These are phyloP conservation scores for Drosophila nannoptera DNA, from an alignment of 1,140 invertebrate genomes.

Conservation along the genomic window DNA sequence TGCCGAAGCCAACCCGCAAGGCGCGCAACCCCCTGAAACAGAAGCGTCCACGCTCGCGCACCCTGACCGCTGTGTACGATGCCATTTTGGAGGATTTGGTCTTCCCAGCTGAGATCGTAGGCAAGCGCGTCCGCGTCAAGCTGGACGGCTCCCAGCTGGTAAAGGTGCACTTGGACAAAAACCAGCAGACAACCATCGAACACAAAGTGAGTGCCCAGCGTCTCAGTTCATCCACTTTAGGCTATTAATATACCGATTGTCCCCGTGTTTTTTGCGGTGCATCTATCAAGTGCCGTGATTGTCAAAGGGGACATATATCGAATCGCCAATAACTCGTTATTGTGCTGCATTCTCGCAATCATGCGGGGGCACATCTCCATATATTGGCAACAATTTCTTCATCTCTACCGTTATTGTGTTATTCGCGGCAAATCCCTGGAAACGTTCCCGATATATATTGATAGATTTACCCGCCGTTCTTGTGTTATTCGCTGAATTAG, in stretches of 20 bases:
- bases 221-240: not conserved
- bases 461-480: slow-evolving; percentile 28
- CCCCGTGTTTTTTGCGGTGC: slow-evolving; percentile 70
- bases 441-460: not conserved
- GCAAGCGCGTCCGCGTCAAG: slow-evolving; percentile 97
- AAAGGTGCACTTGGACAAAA: slow-evolving; percentile 99
- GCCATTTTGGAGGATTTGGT: slow-evolving; percentile 98
- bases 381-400: slow-evolving; percentile 61
- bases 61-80: slow-evolving; percentile 98
- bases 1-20: slow-evolving; percentile 98
- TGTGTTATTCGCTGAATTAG: slow-evolving; percentile 56
- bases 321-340: slow-evolving; percentile 75
- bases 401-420: slow-evolving; percentile 51
- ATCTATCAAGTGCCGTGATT: slow-evolving; percentile 52
- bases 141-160: slow-evolving; percentile 97
- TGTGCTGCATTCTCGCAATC: slow-evolving; percentile 47
- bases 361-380: slow-evolving; percentile 69
- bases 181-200: slow-evolving; percentile 99
- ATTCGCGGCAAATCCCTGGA: too few species aligned
- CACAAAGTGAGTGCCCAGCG: slow-evolving; percentile 91
- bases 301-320: slow-evolving; percentile 69
- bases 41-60: slow-evolving; percentile 96
- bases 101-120: slow-evolving; percentile 99
- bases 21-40: slow-evolving; percentile 96
- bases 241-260: too few species aligned